Conservation (phyloP, 2,888 invertebrate species). For the Synanthedon formicaeformis region DNA sequence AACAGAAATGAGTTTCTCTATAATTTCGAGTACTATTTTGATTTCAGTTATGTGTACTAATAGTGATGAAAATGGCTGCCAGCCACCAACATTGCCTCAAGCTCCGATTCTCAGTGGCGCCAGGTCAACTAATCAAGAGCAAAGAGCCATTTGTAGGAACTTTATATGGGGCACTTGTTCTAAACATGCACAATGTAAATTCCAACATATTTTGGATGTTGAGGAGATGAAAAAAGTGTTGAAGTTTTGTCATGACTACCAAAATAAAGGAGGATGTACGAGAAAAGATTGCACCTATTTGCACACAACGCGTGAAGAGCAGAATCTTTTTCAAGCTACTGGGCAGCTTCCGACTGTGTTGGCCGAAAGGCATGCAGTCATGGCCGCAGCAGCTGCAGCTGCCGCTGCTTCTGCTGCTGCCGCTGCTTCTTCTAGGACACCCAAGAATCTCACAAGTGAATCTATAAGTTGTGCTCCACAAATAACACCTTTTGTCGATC, state of each 20-base stretch:
- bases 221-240: conserved; percentile 43
- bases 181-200: conserved; percentile 38
- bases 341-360: conserved; percentile 41
- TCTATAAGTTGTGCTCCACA: conserved; percentile 11
- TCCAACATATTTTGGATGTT: conserved; percentile 37
- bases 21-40: not conserved
- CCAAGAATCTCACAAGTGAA: too few species aligned
- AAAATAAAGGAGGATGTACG: conserved; percentile 42
- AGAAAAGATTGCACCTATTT: conserved; percentile 44
- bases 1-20: not conserved
- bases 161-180: conserved; percentile 50
- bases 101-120: conserved; percentile 22
- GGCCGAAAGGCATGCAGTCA: conserved; percentile 34
- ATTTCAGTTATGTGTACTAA: conserved; percentile 21
- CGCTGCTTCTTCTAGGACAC: too few species aligned
- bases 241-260: conserved; percentile 52
- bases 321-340: conserved; percentile 30
- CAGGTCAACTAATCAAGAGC: conserved; percentile 14
- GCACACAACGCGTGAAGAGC: conserved; percentile 42
- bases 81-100: conserved; percentile 22
- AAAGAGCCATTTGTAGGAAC: conserved; percentile 34
- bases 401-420: conserved; percentile 11
- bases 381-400: conserved; percentile 14
- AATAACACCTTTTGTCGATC: conserved; percentile 19
- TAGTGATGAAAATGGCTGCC: conserved; percentile 44